Evolutionary conservation across 2,113 vertebrate genomes (phyloP).

Genomic region (Pterophyllum scalare): DNA sequence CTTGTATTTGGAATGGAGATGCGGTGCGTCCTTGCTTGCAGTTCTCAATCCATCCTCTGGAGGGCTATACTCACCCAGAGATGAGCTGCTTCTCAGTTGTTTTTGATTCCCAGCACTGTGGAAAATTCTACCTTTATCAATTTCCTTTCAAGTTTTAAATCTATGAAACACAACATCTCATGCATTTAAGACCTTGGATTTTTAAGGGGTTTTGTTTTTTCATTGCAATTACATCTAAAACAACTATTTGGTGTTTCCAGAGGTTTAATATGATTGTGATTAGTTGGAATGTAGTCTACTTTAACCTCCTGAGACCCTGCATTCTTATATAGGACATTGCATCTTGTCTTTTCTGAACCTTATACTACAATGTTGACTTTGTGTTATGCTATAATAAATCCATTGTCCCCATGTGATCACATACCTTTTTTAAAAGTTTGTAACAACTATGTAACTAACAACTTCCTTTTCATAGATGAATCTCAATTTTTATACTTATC

Average conservation of each 20-base stretch:
- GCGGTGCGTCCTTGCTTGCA: conserved; percentile 32
- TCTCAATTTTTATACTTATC: neutral
- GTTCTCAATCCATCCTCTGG: conserved; percentile 65
- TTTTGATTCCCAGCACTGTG: neutral
- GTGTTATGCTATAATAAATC: neutral
- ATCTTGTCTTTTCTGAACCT: neutral
- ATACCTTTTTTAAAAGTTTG: no score
- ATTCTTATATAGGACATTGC: no score
- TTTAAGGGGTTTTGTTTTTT: neutral
- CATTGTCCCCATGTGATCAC: neutral
- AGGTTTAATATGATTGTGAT: neutral
- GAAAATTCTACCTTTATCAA: neutral
- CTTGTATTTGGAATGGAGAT: neutral
- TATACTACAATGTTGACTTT: neutral
- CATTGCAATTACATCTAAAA: neutral
- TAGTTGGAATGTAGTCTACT: neutral
- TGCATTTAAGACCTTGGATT: neutral
- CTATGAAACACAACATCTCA: neutral
- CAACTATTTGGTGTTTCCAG: neutral
- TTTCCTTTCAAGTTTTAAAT: neutral
- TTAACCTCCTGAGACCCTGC: neutral
- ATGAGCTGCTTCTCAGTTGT: neutral
- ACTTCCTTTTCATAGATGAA: neutral
- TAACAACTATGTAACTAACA: neutral
- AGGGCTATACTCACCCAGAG: conserved; percentile 59